These are phyloP conservation scores for Helleia helle DNA, from an alignment of 2,888 invertebrate species.

Conservation along the genomic window DNA sequence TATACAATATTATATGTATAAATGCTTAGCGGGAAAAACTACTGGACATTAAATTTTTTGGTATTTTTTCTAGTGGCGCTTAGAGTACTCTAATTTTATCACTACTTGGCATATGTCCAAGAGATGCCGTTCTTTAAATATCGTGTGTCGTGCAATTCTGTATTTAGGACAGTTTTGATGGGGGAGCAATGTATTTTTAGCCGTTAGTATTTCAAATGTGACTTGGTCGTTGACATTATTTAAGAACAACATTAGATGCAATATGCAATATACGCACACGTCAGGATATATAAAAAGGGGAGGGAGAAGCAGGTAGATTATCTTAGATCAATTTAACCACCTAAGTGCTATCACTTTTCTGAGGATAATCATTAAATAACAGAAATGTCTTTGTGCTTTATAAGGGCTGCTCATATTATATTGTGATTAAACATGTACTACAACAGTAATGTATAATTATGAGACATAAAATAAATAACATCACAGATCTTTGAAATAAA, in stretches of 20 bases:
- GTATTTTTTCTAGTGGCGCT: slow-evolving; percentile 22
- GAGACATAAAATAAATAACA: no score
- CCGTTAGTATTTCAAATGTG: slow-evolving; percentile 13
- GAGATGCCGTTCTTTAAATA: slow-evolving; percentile 56
- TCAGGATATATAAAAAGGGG: no score
- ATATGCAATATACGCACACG: no score
- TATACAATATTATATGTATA: slow-evolving; percentile 1
- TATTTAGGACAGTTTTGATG: slow-evolving; percentile 59
- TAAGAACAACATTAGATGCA: slow-evolving; percentile 1
- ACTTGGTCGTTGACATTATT: slow-evolving; percentile 10
- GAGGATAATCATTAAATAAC: no score
- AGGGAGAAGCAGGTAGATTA: no score
- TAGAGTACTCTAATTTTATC: slow-evolving; percentile 19
- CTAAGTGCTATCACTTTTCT: no score
- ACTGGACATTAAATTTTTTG: slow-evolving; percentile 2
- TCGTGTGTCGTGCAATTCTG: slow-evolving; percentile 56
- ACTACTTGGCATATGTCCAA: slow-evolving; percentile 43
- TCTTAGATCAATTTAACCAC: no score
- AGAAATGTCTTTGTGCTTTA: no score
- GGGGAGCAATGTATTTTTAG: slow-evolving; percentile 36
- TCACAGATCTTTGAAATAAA: no score
- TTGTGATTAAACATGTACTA: no score
- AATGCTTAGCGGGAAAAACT: slow-evolving; percentile 2
- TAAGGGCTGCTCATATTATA: no score
- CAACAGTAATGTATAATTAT: no score